Conservation (phyloP, 2,113 vertebrate species). For the Amphilophus citrinellus region DNA sequence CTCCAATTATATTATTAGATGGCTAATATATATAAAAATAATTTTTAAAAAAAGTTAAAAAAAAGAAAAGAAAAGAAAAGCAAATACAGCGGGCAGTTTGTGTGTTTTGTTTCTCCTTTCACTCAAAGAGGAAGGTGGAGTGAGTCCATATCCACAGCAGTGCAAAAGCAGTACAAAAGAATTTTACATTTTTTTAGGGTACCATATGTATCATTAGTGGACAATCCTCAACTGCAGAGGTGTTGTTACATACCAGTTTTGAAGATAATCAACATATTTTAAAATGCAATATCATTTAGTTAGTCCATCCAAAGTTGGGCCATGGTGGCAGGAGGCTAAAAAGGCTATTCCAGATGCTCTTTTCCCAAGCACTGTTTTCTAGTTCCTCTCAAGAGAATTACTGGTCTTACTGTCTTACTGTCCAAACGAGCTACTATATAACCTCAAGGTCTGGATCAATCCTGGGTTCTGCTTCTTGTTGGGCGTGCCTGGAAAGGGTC, state of each 20-base stretch:
- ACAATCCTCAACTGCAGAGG: neutral
- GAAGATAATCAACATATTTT: neutral
- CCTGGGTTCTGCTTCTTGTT: too few relatives aligned
- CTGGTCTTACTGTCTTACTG: rapidly evolving
- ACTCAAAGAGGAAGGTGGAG: too few relatives aligned
- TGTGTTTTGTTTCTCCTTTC: too few relatives aligned
- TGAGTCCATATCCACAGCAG: neutral
- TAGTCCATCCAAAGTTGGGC: neutral
- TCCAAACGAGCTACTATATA: neutral
- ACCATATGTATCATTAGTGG: neutral
- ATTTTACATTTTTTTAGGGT: neutral
- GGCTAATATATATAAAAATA: too few relatives aligned
- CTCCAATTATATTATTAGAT: too few relatives aligned
- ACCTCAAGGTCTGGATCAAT: neutral
- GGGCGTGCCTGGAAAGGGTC: too few relatives aligned
- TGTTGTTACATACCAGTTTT: neutral
- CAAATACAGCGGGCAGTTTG: too few relatives aligned
- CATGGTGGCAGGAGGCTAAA: neutral
- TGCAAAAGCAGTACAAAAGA: neutral
- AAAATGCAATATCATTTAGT: neutral
- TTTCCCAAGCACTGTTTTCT: neutral
- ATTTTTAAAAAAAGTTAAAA: too few relatives aligned
- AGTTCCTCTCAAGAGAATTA: too few relatives aligned
- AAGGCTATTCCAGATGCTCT: neutral
- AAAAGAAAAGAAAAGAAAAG: too few relatives aligned